Conservation (phyloP, 2,888 invertebrate species). For the Drosophila paucipuncta region DNA sequence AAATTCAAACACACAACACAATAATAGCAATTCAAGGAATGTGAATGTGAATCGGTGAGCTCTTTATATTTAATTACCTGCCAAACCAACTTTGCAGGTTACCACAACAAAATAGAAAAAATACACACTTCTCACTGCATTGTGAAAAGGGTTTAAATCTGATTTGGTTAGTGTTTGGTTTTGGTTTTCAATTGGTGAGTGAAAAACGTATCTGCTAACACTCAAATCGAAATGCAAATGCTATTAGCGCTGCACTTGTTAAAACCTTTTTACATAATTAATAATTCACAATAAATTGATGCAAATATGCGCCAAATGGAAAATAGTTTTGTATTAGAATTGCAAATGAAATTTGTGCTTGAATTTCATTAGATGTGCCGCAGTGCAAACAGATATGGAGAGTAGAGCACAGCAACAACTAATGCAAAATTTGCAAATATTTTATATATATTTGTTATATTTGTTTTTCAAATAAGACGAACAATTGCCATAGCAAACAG, state of each 20-base stretch:
- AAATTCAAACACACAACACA: constrained; percentile 5
- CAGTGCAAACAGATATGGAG: constrained; percentile 53
- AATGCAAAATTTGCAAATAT: constrained; percentile 59
- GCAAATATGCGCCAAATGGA: constrained; percentile 35
- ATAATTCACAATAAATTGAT: constrained; percentile 61
- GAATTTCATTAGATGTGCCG: constrained; percentile 61
- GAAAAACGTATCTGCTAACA: background rate
- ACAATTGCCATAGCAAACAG: constrained; percentile 55
- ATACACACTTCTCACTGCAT: background rate
- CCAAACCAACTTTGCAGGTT: background rate
- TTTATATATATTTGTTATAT: constrained; percentile 42
- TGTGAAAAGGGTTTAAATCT: constrained; percentile 13
- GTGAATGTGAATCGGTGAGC: background rate
- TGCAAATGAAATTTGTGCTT: constrained; percentile 25
- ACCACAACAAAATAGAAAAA: background rate
- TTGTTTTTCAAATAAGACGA: constrained; percentile 69
- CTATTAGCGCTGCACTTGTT: constrained; percentile 53
- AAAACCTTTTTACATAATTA: constrained; percentile 48
- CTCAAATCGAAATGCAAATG: constrained; percentile 49
- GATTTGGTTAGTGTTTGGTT: constrained; percentile 13
- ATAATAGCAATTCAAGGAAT: constrained; percentile 5
- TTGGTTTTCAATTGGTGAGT: constrained; percentile 4
- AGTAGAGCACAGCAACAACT: constrained; percentile 18
- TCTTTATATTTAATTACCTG: constrained; percentile 9
- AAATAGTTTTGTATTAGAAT: constrained; percentile 12